Evolutionary conservation across 2,888 invertebrate species (phyloP), one percentile per base, ranked within the genome.

Genomic region (Caenorhabditis becei): DNA sequence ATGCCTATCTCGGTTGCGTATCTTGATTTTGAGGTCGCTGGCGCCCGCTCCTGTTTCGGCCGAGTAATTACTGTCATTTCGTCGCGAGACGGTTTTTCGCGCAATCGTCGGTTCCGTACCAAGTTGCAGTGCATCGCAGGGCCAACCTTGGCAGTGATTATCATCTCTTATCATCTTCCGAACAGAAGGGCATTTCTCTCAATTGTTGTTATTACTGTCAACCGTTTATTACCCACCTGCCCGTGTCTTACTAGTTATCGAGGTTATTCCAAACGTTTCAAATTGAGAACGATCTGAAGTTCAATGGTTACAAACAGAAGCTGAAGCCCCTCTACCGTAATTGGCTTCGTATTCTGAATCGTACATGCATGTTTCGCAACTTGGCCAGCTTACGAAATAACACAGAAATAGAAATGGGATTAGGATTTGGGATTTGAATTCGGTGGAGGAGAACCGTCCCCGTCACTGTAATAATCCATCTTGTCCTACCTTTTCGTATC

Each of bases 11-110:
- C 53, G 28, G 24, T 41, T 65, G 32, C 41, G 54, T 44, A 74
- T 74, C 75, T 65, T 75, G 75, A 75, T 66, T 54, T 75, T 75
- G 75, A 75, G 66, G 66, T 66, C 66, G 66, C 20, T 11, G 66
- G 32, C 62, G 61, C 51, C 70, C 18, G n/a, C 54, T 18, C 71
- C 58, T 26, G 1, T 28, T 24, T 28, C 37, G 11, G 32, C 44
- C 62, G 72, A 63, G 63, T 72, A 72, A 72, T 72, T 72, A 72
- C 53, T 23, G 1, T 26, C 20, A 54, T 26, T 23, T 18, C 24
- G 18, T 20, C n/a, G 18, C 20, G 23, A 24, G 24, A 37, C 54
- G 24, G 66, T 63, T 72, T 72, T 72, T 72, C 72, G 72, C 72
- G 72, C 72, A 72, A 63, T 56, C n/a, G n/a, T n/a, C 53, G 53